phyloP scores from a whole-genome alignment of 2,113 vertebrate genomes.

The Narcine bancroftii region DNA sequence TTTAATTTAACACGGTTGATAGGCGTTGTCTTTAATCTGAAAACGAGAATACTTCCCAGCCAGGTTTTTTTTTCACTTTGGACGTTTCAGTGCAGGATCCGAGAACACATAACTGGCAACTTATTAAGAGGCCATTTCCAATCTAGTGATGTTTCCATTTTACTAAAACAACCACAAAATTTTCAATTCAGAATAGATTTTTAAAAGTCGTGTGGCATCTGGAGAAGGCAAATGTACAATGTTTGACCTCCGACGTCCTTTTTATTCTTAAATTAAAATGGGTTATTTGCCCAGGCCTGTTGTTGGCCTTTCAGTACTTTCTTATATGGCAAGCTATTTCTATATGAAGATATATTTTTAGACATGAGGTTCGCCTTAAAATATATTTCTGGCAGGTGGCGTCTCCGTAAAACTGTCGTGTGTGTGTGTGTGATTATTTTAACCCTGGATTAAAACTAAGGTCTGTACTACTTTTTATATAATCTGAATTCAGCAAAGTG shows the following conservation, averaged over 20 bases:
- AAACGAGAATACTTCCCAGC: too few relatives aligned
- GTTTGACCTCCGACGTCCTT: too few relatives aligned
- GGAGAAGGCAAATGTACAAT: not conserved
- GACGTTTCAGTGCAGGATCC: not conserved
- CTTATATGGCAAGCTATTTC: slow-evolving; percentile 19
- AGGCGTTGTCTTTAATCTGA: slow-evolving; percentile 5
- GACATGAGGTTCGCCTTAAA: slow-evolving; percentile 17
- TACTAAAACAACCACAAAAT: not conserved
- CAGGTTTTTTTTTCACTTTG: not conserved
- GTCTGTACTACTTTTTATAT: slow-evolving; percentile 22
- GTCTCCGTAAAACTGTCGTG: not conserved
- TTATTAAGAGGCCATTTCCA: not conserved
- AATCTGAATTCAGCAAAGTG: not conserved
- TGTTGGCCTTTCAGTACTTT: not conserved
- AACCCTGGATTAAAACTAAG: slow-evolving; percentile 30
- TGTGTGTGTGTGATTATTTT: slow-evolving; percentile 5
- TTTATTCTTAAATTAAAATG: not conserved
- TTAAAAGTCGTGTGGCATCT: not conserved
- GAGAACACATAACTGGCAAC: not conserved
- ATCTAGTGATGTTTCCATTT: not conserved
- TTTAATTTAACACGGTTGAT: not conserved
- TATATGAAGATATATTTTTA: slow-evolving; percentile 4
- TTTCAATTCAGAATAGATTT: not conserved
- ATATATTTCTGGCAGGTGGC: not conserved
- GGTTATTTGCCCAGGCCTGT: not conserved